Percentiles rank a stretch among this genome's conserved stretches.
Conservation (phyloP, 2,888 invertebrate species). For the Hecatera dysodea region DNA sequence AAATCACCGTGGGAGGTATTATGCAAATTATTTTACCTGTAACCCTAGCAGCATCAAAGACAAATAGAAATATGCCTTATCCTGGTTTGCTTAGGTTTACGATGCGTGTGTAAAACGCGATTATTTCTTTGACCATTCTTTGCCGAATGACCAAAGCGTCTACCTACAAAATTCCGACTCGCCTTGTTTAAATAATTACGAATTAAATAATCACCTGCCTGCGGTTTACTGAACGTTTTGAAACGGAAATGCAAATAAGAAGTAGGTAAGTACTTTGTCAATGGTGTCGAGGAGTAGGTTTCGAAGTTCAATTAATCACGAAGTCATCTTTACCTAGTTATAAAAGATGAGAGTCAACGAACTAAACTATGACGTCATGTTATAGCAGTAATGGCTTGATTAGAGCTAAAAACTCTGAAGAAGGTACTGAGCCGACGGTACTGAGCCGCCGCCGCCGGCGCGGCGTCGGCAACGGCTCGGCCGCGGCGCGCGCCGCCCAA, state of each 20-base stretch:
- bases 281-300: not conserved
- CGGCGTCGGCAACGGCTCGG: no score
- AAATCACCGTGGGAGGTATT: slow-evolving; percentile 88
- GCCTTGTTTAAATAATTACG: slow-evolving; percentile 55
- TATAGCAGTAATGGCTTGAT: no score
- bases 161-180: slow-evolving; percentile 64
- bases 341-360: no score
- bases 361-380: no score
- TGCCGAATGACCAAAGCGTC: slow-evolving; percentile 79
- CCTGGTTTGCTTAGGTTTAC: slow-evolving; percentile 89
- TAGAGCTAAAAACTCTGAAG: no score
- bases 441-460: no score
- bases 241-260: slow-evolving; percentile 6
- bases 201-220: slow-evolving; percentile 34
- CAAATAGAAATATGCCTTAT: slow-evolving; percentile 84
- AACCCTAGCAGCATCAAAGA: slow-evolving; percentile 81
- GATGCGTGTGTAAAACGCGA: slow-evolving; percentile 87
- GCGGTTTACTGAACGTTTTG: slow-evolving; percentile 14
- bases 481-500: no score
- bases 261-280: not conserved
- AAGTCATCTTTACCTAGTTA: no score
- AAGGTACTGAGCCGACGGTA: no score
- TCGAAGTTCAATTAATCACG: no score
- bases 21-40: slow-evolving; percentile 90
- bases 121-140: slow-evolving; percentile 82